Conservation (phyloP, 2,797 vertebrate species). For the Tenualosa thibaudeaui region DNA sequence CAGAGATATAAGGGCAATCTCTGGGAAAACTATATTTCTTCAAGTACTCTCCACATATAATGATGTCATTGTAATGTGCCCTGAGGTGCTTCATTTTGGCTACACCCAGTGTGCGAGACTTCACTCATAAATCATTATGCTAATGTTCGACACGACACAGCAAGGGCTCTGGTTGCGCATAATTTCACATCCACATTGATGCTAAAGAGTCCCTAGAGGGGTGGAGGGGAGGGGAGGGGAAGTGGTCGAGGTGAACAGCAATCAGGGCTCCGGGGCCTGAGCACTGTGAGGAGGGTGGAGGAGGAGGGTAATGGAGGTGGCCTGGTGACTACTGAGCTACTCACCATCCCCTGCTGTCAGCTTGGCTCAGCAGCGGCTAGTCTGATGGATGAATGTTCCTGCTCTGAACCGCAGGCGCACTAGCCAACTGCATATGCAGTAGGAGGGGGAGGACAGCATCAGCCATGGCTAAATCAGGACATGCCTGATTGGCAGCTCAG, state of each 20-base stretch:
- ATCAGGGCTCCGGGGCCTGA: constrained; percentile 26
- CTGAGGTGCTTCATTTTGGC: constrained; percentile 39
- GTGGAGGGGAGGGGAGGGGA: neutral
- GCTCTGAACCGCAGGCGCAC: constrained; percentile 35
- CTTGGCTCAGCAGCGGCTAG: constrained; percentile 37
- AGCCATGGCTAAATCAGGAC: constrained; percentile 28
- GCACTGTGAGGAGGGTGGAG: constrained; percentile 27
- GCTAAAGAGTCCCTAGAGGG: constrained; percentile 44
- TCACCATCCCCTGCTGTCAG: constrained; percentile 47
- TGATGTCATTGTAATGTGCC: constrained; percentile 45
- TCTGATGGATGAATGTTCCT: constrained; percentile 39
- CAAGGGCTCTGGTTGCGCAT: constrained; percentile 37
- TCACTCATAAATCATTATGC: constrained; percentile 58
- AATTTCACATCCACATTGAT: constrained; percentile 51
- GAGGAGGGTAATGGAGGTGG: constrained; percentile 53
- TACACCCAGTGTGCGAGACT: constrained; percentile 49
- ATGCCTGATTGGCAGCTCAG: constrained; percentile 35
- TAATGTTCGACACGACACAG: constrained; percentile 55
- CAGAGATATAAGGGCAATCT: neutral
- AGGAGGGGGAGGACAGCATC: neutral
- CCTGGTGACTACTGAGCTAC: constrained; percentile 41
- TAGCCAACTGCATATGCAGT: constrained; percentile 25
- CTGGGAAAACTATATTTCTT: neutral
- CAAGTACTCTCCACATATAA: constrained; percentile 22
- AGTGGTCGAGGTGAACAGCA: neutral